Percentiles rank a stretch among this genome's conserved stretches.
phyloP scores from a whole-genome alignment of 2,888 invertebrate genomes.

The Gryllus longicercus region DNA sequence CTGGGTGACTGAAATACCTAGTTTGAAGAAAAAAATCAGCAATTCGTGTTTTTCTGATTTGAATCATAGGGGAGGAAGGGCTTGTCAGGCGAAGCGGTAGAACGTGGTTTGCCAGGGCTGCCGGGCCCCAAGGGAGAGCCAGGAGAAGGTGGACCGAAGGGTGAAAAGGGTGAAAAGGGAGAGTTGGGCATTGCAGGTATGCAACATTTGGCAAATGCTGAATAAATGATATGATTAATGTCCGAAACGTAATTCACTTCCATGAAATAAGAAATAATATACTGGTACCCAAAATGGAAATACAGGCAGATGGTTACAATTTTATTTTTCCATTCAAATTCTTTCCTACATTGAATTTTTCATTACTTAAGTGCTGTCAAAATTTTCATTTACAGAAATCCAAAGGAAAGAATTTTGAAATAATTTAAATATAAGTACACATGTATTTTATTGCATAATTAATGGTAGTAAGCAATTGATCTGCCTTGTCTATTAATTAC shows the following conservation, averaged over 20 bases:
- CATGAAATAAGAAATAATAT: slow-evolving; percentile 19
- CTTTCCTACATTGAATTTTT: too few relatives aligned
- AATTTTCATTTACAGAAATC: too few relatives aligned
- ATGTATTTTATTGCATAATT: too few relatives aligned
- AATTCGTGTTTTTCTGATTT: slow-evolving; percentile 22
- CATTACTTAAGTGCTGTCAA: too few relatives aligned
- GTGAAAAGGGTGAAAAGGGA: slow-evolving; percentile 52
- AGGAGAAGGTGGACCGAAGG: slow-evolving; percentile 54
- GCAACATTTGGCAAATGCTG: slow-evolving; percentile 21
- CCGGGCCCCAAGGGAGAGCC: slow-evolving; percentile 58
- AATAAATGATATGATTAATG: not conserved
- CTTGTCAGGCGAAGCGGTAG: slow-evolving; percentile 55
- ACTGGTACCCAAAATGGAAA: not conserved
- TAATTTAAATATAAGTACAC: too few relatives aligned
- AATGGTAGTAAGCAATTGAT: too few relatives aligned
- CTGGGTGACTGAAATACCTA: too few relatives aligned
- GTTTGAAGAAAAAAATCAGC: not conserved
- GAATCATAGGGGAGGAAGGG: slow-evolving; percentile 51
- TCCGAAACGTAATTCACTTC: slow-evolving; percentile 12
- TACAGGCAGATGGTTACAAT: slow-evolving; percentile 17
- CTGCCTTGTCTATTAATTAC: too few relatives aligned
- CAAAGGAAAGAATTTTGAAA: too few relatives aligned
- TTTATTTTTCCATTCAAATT: too few relatives aligned
- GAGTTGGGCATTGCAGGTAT: slow-evolving; percentile 53
- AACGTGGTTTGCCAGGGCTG: slow-evolving; percentile 63